Base-by-base conservation (phyloP, 2,797 vertebrate species). In the Leucoraja ocellata region DNA sequence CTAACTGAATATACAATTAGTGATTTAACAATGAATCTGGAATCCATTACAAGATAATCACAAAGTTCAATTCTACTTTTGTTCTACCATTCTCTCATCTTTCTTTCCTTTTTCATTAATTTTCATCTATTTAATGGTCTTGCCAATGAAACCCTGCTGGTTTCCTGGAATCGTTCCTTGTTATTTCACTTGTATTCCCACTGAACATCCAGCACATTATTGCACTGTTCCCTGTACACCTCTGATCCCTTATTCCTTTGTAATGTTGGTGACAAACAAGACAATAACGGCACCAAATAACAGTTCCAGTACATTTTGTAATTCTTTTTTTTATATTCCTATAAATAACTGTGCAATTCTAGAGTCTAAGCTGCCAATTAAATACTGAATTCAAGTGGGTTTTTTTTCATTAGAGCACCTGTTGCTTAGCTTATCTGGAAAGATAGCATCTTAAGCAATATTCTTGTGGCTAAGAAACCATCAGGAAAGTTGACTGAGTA, bases 131-230 rank as follows among this genome's bases (percentile, higher is more conserved):
- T 32, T 23, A 88, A 68, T 18, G 36, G 18, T 88, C 63, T 68
- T 63, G 36, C 32, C 18, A 1, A 7, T 68, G 28, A 65, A 86
- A 18, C 61, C 83, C 83, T 65, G 28, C 28, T 14, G n/a, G 84
- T 88, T 88, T 88, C 83, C 83, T 65, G 83, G 39, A 58, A 83
- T 23, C 25, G 28, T 86, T 86, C 61, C 80, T 68, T 68, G 16
- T 88, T 68, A n/a, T 88, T 68, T 63, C 63, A 21, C 61, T 36
- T 0, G 18, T 68, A n/a, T 63, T 88, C 25, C 23, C 0, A 10
- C n/a, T 13, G 81, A 5, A 14, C 11, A 84, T 84, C 54, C 8
- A 54, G 14, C 80, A 54, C 39, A 2, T 58, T 28, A 46, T 84
- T n/a, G 25, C 25, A 84, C 25, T 61, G 63, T 3, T 68, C n/a